A percentile compares a stretch with the other conserved stretches of the same genome.
These are phyloP conservation scores for Ameiurus melas DNA, from an alignment of 2,113 vertebrate species.

Conservation along the genomic window DNA sequence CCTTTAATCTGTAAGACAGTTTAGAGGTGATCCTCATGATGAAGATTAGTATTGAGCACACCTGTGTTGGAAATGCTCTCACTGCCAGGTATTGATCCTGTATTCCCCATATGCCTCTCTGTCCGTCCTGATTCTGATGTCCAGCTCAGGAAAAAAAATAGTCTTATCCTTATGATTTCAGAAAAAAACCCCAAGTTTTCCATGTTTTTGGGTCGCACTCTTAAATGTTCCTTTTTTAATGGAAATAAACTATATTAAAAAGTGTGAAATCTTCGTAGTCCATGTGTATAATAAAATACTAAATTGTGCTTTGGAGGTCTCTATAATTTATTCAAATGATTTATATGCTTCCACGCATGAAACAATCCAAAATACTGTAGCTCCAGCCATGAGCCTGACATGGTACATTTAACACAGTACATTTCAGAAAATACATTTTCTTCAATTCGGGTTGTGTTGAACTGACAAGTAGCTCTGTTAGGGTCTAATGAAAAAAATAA, in stretches of 20 bases:
- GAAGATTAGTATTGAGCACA: slow-evolving; percentile 1
- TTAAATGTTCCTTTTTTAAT: slow-evolving; percentile 1
- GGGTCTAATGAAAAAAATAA: slow-evolving; percentile 44
- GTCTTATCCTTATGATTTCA: slow-evolving; percentile 39
- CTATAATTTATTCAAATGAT: slow-evolving; percentile 2
- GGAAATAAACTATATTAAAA: not conserved
- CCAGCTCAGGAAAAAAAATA: slow-evolving; percentile 2
- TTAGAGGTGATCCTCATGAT: slow-evolving; percentile 37
- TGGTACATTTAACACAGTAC: slow-evolving; percentile 46
- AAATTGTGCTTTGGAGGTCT: not conserved
- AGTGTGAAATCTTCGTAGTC: not conserved
- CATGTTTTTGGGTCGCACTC: not conserved
- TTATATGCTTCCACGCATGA: not conserved
- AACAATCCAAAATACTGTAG: slow-evolving; percentile 48
- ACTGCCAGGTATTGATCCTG: not conserved
- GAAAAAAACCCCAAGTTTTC: not conserved
- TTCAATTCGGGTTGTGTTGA: not conserved
- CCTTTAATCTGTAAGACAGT: slow-evolving; percentile 55
- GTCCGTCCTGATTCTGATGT: slow-evolving; percentile 24
- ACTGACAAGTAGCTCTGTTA: not conserved
- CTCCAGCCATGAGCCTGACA: slow-evolving; percentile 53
- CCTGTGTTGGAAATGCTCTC: slow-evolving; percentile 18
- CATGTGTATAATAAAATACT: not conserved
- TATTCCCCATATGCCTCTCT: not conserved
- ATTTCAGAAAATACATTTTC: slow-evolving; percentile 52